These are phyloP conservation scores for Hydrozoanthus tunicans DNA, from an alignment of 64 coral and sea anemone genomes.

Conservation along the genomic window DNA sequence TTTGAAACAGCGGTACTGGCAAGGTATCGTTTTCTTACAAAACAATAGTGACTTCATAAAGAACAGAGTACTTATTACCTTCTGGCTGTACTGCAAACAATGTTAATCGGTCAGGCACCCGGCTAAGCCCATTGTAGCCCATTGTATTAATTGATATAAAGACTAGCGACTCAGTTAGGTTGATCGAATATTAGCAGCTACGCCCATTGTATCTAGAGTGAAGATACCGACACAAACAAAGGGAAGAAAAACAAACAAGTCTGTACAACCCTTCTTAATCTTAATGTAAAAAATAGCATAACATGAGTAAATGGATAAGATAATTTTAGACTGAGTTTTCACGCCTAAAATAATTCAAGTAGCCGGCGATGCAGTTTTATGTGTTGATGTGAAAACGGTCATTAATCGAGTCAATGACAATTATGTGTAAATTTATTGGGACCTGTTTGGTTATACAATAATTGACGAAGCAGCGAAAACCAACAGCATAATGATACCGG, in stretches of 20 bases:
- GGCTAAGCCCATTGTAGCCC: background rate
- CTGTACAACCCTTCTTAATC: background rate
- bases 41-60: background rate
- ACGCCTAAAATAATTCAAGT: background rate
- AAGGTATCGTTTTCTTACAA: background rate
- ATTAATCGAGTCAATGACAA: background rate
- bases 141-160: too few relatives aligned
- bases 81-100: background rate
- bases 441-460: constrained; percentile 31
- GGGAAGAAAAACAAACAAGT: background rate
- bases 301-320: background rate
- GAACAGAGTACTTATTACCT: background rate
- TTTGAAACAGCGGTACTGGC: background rate
- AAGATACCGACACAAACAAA: background rate
- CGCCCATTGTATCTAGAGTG: background rate
- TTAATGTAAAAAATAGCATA: background rate
- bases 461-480: background rate
- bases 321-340: background rate
- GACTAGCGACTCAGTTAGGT: too few relatives aligned
- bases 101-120: constrained; percentile 14
- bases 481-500: background rate
- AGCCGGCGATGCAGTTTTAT: background rate
- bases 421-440: background rate
- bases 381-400: constrained; percentile 3
- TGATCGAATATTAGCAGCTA: too few relatives aligned